Evolutionary conservation across 1,140 invertebrate genomes (phyloP).

Genomic region (Harpegnathos saltator): DNA sequence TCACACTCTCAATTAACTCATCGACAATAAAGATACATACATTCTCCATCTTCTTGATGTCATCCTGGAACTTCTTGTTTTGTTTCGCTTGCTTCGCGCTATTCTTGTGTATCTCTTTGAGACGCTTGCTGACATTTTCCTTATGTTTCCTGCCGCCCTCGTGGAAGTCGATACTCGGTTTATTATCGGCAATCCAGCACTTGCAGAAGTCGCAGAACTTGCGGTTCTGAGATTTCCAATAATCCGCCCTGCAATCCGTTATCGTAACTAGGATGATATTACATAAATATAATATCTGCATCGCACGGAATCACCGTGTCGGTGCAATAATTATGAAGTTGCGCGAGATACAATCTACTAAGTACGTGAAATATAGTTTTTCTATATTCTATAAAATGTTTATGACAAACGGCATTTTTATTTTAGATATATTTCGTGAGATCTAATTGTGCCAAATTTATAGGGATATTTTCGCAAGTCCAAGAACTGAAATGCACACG

Average conservation of each 20-base stretch:
- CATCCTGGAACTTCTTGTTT: slow-evolving; percentile 91
- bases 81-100: slow-evolving; percentile 92
- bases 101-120: slow-evolving; percentile 94
- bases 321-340: neutral
- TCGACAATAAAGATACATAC: slow-evolving; percentile 79
- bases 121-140: slow-evolving; percentile 95
- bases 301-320: too few relatives aligned
- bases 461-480: slow-evolving; percentile 12
- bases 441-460: neutral
- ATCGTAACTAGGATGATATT: neutral
- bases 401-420: neutral
- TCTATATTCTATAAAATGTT: neutral
- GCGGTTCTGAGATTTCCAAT: slow-evolving; percentile 98
- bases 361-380: neutral
- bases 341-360: neutral
- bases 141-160: slow-evolving; percentile 97
- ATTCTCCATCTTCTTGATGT: slow-evolving; percentile 95
- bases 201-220: slow-evolving; percentile 99
- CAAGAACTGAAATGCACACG: slow-evolving; percentile 2
- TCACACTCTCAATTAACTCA: neutral
- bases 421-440: neutral
- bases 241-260: slow-evolving; percentile 92
- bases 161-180: slow-evolving; percentile 98
- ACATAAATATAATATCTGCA: neutral
- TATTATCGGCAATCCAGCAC: slow-evolving; percentile 99